Base-by-base conservation (phyloP, 2,888 invertebrate species). In the Zygothrica quintamaculata region DNA sequence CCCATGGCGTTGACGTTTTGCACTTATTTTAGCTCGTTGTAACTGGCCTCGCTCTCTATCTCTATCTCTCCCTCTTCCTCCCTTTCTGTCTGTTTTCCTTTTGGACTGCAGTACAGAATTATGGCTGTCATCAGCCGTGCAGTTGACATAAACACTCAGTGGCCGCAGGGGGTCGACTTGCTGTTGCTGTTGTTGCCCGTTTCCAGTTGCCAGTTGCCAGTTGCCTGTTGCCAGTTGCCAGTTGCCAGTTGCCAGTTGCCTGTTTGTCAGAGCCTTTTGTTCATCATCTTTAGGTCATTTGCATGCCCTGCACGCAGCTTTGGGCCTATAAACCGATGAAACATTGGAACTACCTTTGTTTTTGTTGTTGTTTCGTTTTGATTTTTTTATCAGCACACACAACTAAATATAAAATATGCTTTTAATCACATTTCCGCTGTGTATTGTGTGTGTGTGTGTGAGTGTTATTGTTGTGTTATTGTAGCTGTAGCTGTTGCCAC, bases 91-190 rank as follows among this genome's bases (percentile, higher is more conserved):
- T 5, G 3, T 22, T 51, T 33, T 13, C 18, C 18, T 22, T 51
- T 33, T 13, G 22, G 39, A 33, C 25, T 31, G 43, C 22, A 43
- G 62, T 48, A 51, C 57, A 74, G 71, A 87, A 88, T 87, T 88
- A 87, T 88, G 87, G 77, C 88, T 88, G 88, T 87, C 87, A 88
- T 88, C 86, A 85, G 84, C 73, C 77, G 74, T 84, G 80, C 71
- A 79, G 81, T 84, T 84, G 84, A 86, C 81, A 80, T 86, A 86
- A 86, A 80, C 84, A 84, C 69, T 86, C 78, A 77, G 62, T 59
- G 74, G 65, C 80, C 65, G 42, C 67, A 84, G 80, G 82, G 84
- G 84, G 78, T 84, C 85, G 85, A 39, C 59, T 80, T 74, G 81
- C 81, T 81, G 4, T n/a, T 43, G 43, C 46, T 64, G 4, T n/a